Evolutionary conservation across 2,113 vertebrate genomes (phyloP).

Genomic region (Ictalurus furcatus): DNA sequence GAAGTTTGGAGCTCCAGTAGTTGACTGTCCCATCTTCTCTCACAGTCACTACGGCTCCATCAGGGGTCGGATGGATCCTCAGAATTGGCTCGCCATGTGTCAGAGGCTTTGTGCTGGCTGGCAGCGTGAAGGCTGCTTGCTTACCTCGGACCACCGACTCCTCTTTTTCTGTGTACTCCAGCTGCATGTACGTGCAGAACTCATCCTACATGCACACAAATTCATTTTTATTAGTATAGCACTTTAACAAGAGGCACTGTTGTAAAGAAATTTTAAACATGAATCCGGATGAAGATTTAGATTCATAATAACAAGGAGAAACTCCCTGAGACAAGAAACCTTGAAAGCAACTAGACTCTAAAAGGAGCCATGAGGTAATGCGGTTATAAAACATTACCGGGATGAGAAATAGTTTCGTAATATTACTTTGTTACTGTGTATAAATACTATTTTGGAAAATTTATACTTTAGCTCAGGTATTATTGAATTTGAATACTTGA

Average conservation of each 20-base stretch:
- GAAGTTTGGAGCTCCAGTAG: constrained; percentile 79
- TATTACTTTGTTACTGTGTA: neutral
- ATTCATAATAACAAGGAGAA: neutral
- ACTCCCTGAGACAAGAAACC: neutral
- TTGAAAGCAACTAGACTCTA: neutral
- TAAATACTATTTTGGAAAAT: neutral
- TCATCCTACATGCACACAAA: constrained; percentile 65
- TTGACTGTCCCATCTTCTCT: constrained; percentile 76
- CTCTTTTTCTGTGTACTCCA: constrained; percentile 72
- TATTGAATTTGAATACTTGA: neutral
- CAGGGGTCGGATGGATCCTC: constrained; percentile 62
- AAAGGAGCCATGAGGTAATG: neutral
- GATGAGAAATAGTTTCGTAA: neutral
- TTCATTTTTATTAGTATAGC: neutral
- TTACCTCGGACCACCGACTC: constrained; percentile 59
- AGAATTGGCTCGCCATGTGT: constrained; percentile 65
- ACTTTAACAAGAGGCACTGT: neutral
- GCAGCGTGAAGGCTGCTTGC: constrained; percentile 71
- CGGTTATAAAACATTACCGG: neutral
- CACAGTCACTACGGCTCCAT: constrained; percentile 72
- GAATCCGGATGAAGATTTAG: neutral
- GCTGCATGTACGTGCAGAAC: constrained; percentile 76
- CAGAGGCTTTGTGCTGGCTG: constrained; percentile 62
- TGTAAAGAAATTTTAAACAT: neutral
- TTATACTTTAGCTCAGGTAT: neutral